Conservation (phyloP, 2,797 vertebrate species). For the Pelodytes ibericus region DNA sequence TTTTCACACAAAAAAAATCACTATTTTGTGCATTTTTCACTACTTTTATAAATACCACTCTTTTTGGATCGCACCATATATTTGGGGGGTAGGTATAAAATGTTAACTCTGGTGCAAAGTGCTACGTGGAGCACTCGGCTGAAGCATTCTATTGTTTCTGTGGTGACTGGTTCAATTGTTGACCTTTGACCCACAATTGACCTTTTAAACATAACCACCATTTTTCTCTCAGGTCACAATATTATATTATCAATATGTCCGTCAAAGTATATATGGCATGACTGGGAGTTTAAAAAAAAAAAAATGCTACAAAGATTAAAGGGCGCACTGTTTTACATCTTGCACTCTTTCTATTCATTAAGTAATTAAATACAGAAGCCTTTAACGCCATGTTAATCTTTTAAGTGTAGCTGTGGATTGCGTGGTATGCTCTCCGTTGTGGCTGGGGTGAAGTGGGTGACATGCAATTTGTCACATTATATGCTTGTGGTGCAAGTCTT, state of each 20-base stretch:
- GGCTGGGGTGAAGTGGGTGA: conserved; percentile 23
- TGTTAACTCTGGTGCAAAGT: too few relatives aligned
- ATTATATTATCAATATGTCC: background rate
- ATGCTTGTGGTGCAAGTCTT: background rate
- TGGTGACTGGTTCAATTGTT: too few relatives aligned
- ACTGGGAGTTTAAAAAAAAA: too few relatives aligned
- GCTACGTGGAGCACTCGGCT: too few relatives aligned
- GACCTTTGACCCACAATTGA: too few relatives aligned
- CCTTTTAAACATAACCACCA: background rate
- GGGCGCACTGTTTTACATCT: background rate
- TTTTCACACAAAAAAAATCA: too few relatives aligned
- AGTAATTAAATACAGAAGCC: conserved; percentile 4
- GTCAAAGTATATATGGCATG: background rate
- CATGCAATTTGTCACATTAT: background rate
- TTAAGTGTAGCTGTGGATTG: background rate
- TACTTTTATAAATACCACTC: too few relatives aligned
- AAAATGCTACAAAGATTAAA: background rate
- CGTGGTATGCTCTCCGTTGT: background rate
- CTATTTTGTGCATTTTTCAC: too few relatives aligned
- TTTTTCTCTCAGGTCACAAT: background rate
- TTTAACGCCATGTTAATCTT: conserved; percentile 23
- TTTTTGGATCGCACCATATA: too few relatives aligned
- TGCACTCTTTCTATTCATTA: background rate
- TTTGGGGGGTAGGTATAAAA: too few relatives aligned
- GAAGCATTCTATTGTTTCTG: too few relatives aligned